These are phyloP conservation scores for Archivesica marissinica DNA, from an alignment of 1,140 invertebrate species.

Conservation along the genomic window DNA sequence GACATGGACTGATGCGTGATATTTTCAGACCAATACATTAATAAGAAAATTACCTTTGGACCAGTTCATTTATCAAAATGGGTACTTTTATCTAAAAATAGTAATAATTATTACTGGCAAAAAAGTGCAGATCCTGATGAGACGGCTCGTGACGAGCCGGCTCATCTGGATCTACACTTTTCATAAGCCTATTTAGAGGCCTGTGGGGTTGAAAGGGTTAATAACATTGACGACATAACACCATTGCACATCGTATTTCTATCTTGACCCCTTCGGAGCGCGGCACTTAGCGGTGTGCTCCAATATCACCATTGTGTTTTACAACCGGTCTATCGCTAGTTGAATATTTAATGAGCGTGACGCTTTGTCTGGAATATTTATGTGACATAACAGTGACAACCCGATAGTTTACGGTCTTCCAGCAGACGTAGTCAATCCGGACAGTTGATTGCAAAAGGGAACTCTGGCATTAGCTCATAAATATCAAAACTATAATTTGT, in stretches of 20 bases:
- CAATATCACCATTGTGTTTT: neutral
- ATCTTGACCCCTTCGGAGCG: neutral
- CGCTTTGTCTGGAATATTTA: conserved; percentile 2
- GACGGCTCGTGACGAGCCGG: neutral
- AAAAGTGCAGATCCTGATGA: neutral
- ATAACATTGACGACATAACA: no score
- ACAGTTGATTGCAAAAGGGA: neutral
- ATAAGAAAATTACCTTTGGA: no score
- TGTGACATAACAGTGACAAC: neutral
- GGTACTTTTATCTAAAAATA: neutral
- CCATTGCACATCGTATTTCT: no score
- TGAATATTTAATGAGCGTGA: neutral
- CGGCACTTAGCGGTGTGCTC: neutral
- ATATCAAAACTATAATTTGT: neutral
- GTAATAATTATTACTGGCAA: neutral
- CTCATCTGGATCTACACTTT: neutral
- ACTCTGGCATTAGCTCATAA: neutral
- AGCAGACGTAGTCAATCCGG: neutral
- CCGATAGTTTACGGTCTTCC: neutral
- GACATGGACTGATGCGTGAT: no score
- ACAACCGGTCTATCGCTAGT: neutral
- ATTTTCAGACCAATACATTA: no score
- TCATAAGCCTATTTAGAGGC: neutral
- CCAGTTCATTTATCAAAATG: no score
- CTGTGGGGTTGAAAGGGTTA: no score